phyloP scores from a whole-genome alignment of 2,888 invertebrate genomes.

The Neoaliturus tenellus region DNA sequence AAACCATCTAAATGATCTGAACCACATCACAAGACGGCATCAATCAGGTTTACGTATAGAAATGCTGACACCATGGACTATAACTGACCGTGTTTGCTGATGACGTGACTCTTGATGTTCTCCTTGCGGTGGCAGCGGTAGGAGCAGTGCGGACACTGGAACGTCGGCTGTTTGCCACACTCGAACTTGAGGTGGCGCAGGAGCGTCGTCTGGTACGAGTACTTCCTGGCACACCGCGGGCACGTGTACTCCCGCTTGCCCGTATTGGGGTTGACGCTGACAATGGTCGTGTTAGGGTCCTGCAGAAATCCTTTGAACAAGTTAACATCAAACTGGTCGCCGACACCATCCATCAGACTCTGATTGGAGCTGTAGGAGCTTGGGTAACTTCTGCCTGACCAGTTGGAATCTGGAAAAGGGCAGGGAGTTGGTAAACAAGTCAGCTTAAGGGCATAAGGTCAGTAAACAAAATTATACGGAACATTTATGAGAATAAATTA shows the following conservation, averaged over 20 bases:
- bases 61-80: neutral
- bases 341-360: neutral
- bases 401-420: neutral
- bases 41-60: too few species aligned
- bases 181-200: slow-evolving; percentile 65
- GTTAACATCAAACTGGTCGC: neutral
- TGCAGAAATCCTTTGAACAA: slow-evolving; percentile 15
- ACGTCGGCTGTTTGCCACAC: slow-evolving; percentile 71
- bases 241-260: slow-evolving; percentile 27
- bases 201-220: neutral
- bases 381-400: too few species aligned
- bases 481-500: too few species aligned
- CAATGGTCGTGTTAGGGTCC: neutral
- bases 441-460: too few species aligned
- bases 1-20: too few species aligned
- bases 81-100: slow-evolving; percentile 43
- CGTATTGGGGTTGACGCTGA: slow-evolving; percentile 7
- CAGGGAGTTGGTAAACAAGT: neutral
- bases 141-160: slow-evolving; percentile 71
- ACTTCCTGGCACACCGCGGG: slow-evolving; percentile 26
- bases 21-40: too few species aligned
- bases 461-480: too few species aligned
- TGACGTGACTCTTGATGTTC: slow-evolving; percentile 67
- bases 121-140: slow-evolving; percentile 71
- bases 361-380: neutral